Conservation (phyloP, 2,888 invertebrate species). For the Tachystola acroxantha region DNA sequence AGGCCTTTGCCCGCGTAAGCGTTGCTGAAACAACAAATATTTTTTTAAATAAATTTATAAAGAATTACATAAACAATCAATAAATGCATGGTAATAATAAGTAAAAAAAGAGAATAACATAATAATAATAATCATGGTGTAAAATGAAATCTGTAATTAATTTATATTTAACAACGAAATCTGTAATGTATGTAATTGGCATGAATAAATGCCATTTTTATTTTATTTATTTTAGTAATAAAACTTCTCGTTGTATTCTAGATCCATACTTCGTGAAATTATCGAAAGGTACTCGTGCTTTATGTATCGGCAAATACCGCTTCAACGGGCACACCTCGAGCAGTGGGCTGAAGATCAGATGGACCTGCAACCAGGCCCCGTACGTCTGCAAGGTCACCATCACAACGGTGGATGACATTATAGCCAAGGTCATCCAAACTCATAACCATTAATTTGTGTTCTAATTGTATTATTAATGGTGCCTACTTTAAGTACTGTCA, state of each 20-base stretch:
- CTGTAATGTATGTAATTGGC: too few relatives aligned
- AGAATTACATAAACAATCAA: neutral
- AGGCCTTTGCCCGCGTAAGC: too few relatives aligned
- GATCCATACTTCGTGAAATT: neutral
- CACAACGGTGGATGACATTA: constrained; percentile 18
- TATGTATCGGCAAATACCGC: constrained; percentile 20
- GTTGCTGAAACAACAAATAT: too few relatives aligned
- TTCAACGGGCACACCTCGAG: constrained; percentile 27
- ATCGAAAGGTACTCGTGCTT: constrained; percentile 2
- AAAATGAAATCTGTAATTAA: too few relatives aligned
- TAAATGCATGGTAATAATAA: too few relatives aligned
- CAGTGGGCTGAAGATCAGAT: constrained; percentile 24
- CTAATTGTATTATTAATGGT: neutral
- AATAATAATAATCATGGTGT: too few relatives aligned
- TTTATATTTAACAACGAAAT: too few relatives aligned
- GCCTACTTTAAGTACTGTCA: neutral
- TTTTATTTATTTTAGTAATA: too few relatives aligned
- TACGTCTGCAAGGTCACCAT: constrained; percentile 25
- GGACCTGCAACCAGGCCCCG: constrained; percentile 24
- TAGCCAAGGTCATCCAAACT: constrained; percentile 18
- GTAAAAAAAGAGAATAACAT: too few relatives aligned
- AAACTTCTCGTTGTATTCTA: too few relatives aligned
- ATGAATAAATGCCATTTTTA: too few relatives aligned
- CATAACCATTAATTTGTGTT: constrained; percentile 31
- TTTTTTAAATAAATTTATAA: too few relatives aligned